phyloP scores from a whole-genome alignment of 1,140 invertebrate genomes.

The Drosophila eugracilis region DNA sequence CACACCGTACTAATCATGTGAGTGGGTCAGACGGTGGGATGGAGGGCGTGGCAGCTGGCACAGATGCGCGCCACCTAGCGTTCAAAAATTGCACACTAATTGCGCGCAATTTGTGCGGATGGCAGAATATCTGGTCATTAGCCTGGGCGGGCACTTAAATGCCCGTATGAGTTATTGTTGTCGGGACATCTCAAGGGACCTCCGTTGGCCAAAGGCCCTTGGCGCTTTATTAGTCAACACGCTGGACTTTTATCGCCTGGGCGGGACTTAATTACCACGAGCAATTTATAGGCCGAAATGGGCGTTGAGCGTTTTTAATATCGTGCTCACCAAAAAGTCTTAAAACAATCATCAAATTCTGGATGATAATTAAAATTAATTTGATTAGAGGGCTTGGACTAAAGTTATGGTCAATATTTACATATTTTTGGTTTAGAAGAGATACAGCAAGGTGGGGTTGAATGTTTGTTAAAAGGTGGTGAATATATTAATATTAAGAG shows the following conservation, averaged over 20 bases:
- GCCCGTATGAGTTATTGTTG: constrained; percentile 77
- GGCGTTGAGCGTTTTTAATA: constrained; percentile 58
- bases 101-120: constrained; percentile 74
- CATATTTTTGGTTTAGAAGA: background rate
- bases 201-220: constrained; percentile 13
- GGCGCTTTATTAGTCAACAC: constrained; percentile 49
- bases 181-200: constrained; percentile 29
- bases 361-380: constrained; percentile 54
- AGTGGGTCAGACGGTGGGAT: constrained; percentile 21
- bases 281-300: constrained; percentile 65
- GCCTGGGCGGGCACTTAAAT: constrained; percentile 66
- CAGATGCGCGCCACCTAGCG: constrained; percentile 76
- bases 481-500: too few species aligned
- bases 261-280: constrained; percentile 61
- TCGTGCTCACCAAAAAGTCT: constrained; percentile 8
- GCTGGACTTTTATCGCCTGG: constrained; percentile 46
- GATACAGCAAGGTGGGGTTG: background rate
- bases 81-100: constrained; percentile 80
- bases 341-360: constrained; percentile 35
- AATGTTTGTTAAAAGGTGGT: too few species aligned
- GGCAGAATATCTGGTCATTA: constrained; percentile 65
- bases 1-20: constrained; percentile 67
- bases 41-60: constrained; percentile 9
- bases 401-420: constrained; percentile 10
- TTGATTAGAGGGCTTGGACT: constrained; percentile 9